Evolutionary conservation across 2,888 invertebrate genomes (phyloP), one percentile per base, ranked within the genome.

Genomic region (Campopleginae sp.): DNA sequence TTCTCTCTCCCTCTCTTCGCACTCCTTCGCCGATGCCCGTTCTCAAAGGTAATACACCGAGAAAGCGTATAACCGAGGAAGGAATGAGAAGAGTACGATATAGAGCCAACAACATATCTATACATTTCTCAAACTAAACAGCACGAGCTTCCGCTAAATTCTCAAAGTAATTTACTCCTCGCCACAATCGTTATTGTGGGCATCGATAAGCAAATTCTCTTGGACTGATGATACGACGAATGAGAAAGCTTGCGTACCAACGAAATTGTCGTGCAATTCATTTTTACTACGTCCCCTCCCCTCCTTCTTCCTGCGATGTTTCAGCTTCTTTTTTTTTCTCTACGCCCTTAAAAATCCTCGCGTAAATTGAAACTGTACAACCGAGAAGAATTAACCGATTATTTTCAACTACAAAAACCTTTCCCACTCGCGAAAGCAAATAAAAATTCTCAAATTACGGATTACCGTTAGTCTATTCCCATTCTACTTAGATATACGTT

Each of bases 141-240:
- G 80, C 84, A 76, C 80, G 84, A 80, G 46, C 76, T 70, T 80
- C 71, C 84, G 78, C 76, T 74, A 77, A 84, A 80, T 86, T 86
- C 81, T 83, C 65, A 70, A 76, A 80, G 79, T 86, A 81, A 86
- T 84, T 84, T 80, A 44, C 66, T 58, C 68, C 71, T 58, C 27
- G 19, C 17, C 58, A 14, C 51, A 66, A 75, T 70, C 38, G 63
- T 27, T 70, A 68, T 42, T 70, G 74, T 42, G 54, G 61, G 44
- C 83, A 75, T 83, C 80, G 83, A 83, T 83, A 80, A 83, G 83
- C 74, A 83, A 75, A 83, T 83, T 83, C 63, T 80, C 63, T 70
- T 48, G 33, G 42, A 27, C 68, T 14, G 19, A 48, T 42, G 68
- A 74, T 65, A 80, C 46, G 74, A 80, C 65, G 19, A 51, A 66